Conservation (phyloP, 2,888 invertebrate genomes). For the Apodemia duryi region DNA sequence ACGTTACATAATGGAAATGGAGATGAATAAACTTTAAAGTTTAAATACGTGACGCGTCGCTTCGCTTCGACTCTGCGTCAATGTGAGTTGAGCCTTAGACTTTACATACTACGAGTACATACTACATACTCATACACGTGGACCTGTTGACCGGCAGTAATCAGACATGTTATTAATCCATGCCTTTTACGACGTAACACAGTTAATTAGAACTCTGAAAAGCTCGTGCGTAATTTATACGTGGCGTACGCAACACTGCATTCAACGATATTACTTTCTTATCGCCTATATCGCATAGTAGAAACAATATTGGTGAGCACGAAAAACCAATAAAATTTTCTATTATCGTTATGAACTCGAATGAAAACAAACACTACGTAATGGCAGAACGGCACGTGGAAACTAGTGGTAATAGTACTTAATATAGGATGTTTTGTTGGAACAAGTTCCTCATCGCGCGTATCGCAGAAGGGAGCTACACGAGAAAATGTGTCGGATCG, state of each 20-base stretch:
- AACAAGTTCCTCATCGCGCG: no score
- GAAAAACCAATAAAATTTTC: constrained; percentile 62
- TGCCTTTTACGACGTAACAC: not conserved
- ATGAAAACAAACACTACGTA: constrained; percentile 47
- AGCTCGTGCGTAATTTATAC: constrained; percentile 35
- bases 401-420: constrained; percentile 23
- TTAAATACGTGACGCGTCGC: no score
- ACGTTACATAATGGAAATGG: no score
- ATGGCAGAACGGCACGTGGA: constrained; percentile 48
- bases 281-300: constrained; percentile 52
- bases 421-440: constrained; percentile 1
- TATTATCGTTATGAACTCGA: constrained; percentile 49
- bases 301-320: constrained; percentile 55
- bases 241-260: constrained; percentile 42
- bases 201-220: constrained; percentile 19
- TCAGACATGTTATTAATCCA: not conserved
- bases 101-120: no score
- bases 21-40: no score
- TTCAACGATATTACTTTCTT: constrained; percentile 39
- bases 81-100: no score
- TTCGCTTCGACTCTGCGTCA: no score
- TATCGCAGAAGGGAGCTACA: no score
- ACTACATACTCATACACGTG: not conserved
- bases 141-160: not conserved
- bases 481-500: no score